Base-by-base conservation (phyloP, 1,140 invertebrate genomes). In the Drosophila serrata region DNA sequence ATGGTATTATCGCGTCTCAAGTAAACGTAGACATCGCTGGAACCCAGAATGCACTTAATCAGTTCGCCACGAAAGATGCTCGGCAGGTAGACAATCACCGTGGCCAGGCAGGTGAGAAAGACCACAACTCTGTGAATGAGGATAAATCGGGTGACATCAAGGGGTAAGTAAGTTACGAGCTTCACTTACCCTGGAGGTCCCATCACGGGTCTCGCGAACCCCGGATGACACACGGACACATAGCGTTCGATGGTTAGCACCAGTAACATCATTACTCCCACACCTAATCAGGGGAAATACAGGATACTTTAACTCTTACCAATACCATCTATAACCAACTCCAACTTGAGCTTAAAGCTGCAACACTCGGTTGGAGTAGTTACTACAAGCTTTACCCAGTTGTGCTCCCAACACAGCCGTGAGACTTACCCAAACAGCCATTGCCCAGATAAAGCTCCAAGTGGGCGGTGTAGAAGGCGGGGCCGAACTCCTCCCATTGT, bases 181-280 rank as follows among this genome's bases (percentile, higher is more conserved):
- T n/a, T n/a, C n/a, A n/a, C 79, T 81, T 19, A 92, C 92, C 94
- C 93, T 45, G 93, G 95, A 42, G 94, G 95, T 78, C 94, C 92
- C 94, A 94, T 93, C 93, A 93, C 94, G 1, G 95, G 93, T 76
- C 95, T 90, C 72, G 95, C 91, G 93, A 94, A 93, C 13, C 95
- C 94, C 19, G 96, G 96, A 92, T 96, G 96, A 82, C 97, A 97
- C 2, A 97, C 96, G 40, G 96, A 96, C 4, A 97, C 94, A 93
- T 97, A 97, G 9, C 96, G 94, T 91, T 97, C 96, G 17, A 96
- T 93, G 12, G 96, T 97, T 70, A 97, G 94, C 13, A 96, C 96
- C 31, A 97, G 94, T 6, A 97, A 94, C 95, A 96, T 96, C 93
- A 97, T 95, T 0, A 97, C 96, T 13, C 96, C 95, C 4, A 96